Conservation (phyloP, 2,113 vertebrate genomes). For the Narcine bancroftii region DNA sequence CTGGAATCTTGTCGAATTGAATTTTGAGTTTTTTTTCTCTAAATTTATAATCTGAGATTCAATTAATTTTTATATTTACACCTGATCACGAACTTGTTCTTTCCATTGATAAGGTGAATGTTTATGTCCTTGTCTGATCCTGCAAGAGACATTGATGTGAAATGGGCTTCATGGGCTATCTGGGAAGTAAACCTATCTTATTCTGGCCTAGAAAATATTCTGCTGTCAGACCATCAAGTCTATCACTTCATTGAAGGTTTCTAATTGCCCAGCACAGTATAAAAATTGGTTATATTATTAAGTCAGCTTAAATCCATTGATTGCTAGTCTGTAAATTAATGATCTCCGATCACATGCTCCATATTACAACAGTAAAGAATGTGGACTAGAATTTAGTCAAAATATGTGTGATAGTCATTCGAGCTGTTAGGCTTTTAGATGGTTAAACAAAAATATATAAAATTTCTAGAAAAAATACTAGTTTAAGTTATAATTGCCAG, state of each 20-base stretch:
- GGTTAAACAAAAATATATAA: background rate
- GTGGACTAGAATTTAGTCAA: background rate
- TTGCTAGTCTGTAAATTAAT: background rate
- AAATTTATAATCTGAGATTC: background rate
- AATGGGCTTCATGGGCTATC: background rate
- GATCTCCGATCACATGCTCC: background rate
- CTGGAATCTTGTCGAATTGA: background rate
- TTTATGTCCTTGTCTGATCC: background rate
- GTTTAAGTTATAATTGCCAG: background rate
- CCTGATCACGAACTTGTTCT: background rate
- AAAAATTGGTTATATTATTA: background rate
- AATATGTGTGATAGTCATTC: background rate
- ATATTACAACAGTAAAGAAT: background rate
- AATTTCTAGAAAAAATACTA: background rate
- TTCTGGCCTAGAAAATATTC: background rate
- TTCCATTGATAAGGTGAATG: background rate
- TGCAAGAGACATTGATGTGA: background rate
- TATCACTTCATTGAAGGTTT: background rate
- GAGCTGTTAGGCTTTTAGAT: background rate
- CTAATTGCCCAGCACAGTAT: background rate
- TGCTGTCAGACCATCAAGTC: background rate
- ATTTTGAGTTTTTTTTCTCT: background rate
- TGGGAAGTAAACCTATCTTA: background rate
- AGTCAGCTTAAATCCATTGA: background rate
- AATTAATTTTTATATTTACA: background rate